Percentiles rank a stretch among this genome's conserved stretches.
phyloP scores from a whole-genome alignment of 1,140 invertebrate genomes.

The Cotesia chilonis region DNA sequence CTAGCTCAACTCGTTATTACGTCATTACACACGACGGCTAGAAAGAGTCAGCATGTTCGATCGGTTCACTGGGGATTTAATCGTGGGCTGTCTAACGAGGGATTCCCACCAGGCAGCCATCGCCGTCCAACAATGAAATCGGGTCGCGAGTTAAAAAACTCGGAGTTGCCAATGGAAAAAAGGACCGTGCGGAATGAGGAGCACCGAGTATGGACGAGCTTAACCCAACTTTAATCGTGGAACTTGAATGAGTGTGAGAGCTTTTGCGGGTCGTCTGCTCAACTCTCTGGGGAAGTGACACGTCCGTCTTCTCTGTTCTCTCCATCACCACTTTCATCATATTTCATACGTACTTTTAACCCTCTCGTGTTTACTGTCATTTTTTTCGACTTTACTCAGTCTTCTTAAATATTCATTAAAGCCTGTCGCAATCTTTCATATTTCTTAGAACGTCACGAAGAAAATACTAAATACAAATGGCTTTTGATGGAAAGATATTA shows the following conservation, averaged over 20 bases:
- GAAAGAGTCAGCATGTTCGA: conserved; percentile 12
- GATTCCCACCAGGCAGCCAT: neutral
- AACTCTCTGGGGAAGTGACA: too few species aligned
- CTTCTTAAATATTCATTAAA: too few species aligned
- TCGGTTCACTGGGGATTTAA: neutral
- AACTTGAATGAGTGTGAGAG: neutral
- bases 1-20: neutral
- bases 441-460: too few species aligned
- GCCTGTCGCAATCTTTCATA: too few species aligned
- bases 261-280: too few species aligned
- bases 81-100: neutral
- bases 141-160: neutral
- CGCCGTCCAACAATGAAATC: neutral
- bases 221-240: conserved; percentile 10
- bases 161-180: neutral
- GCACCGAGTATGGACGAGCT: neutral
- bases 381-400: too few species aligned
- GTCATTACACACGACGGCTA: neutral
- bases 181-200: neutral
- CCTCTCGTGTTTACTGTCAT: too few species aligned
- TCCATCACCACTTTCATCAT: too few species aligned
- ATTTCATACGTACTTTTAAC: too few species aligned
- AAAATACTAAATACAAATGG: too few species aligned
- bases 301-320: too few species aligned
- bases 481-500: too few species aligned